Evolutionary conservation across 1,140 invertebrate genomes (phyloP).

Genomic region (Atta texana): DNA sequence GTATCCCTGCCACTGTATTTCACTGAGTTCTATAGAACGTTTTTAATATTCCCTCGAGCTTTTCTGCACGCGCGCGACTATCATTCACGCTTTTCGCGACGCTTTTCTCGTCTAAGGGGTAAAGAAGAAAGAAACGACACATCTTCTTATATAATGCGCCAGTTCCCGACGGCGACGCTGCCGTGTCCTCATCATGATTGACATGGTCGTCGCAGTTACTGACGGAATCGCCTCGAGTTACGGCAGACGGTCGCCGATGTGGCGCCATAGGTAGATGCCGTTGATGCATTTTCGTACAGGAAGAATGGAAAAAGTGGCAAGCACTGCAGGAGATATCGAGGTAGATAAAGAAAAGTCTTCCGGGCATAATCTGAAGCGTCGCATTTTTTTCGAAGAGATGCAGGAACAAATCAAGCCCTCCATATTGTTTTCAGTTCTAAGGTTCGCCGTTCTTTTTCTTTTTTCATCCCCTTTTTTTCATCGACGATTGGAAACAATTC

Average conservation of each 20-base stretch:
- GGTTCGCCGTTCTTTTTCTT: slow-evolving; percentile 62
- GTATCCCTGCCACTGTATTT: slow-evolving; percentile 51
- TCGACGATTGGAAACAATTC: slow-evolving; percentile 65
- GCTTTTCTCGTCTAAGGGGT: slow-evolving; percentile 19
- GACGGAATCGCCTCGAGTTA: slow-evolving; percentile 54
- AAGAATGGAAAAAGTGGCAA: slow-evolving; percentile 42
- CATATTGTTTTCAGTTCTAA: slow-evolving; percentile 79
- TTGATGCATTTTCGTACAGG: slow-evolving; percentile 44
- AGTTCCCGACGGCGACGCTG: slow-evolving; percentile 57
- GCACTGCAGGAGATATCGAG: slow-evolving; percentile 44
- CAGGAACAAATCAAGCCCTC: slow-evolving; percentile 84
- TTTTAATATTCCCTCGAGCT: slow-evolving; percentile 83
- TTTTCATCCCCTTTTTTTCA: neutral
- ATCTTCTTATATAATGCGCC: slow-evolving; percentile 71
- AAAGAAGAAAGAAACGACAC: slow-evolving; percentile 55
- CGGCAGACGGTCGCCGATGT: slow-evolving; percentile 41
- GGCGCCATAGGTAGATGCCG: slow-evolving; percentile 6
- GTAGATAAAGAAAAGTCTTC: slow-evolving; percentile 83
- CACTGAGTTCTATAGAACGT: slow-evolving; percentile 68
- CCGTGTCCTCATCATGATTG: slow-evolving; percentile 31
- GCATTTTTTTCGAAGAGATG: slow-evolving; percentile 71
- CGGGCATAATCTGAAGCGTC: slow-evolving; percentile 83
- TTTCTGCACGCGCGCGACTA: slow-evolving; percentile 77
- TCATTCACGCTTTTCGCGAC: slow-evolving; percentile 74
- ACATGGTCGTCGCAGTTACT: slow-evolving; percentile 42